Evolutionary conservation across 2,113 vertebrate species (phyloP), one percentile per base, ranked within the genome.

Genomic region (Tupaia chinensis): DNA sequence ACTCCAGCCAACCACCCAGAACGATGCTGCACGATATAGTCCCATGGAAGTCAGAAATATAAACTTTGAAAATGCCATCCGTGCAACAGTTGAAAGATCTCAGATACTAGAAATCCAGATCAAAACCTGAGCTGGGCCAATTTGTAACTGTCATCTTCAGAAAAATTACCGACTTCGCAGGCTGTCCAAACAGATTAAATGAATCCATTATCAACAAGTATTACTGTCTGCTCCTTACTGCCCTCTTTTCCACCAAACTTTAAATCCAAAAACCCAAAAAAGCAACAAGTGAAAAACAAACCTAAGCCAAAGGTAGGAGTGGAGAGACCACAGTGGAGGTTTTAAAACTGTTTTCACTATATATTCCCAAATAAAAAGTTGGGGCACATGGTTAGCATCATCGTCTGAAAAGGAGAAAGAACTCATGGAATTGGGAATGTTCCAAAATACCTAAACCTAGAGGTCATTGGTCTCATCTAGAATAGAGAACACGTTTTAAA

Each of bases 351-450:
- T 1, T 2, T 27, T 25, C 29, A 72, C 16, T 16, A 13, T 80
- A 22, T 86, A 58, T 94, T 81, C 76, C 77, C 13, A 86, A 78
- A 25, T n/a, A 89, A 92, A 89, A 89, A 72, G 22, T 44, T 56
- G 53, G 19, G 44, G 63, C 32, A 11, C 23, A 2, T 44, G 80
- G n/a, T 61, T 89, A 89, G 29, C 16, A 63, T 9, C 32, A 17
- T 56, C 13, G 5, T 29, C 23, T 78, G 34, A 78, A 93, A 56
- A 76, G 63, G 25, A 66, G 29, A 82, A 54, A 82, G 70, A 87
- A 23, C 11, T 13, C 22, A 14, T 5, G 11, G 34, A 70, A 29
- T 44, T 34, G 16, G 58, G 53, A 86, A 72, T n/a, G n/a, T 89
- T 87, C 53, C 53, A 19, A 65, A 82, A 68, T 76, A 69, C 66